Evolutionary conservation across 1,140 invertebrate species (phyloP), one percentile per base, ranked within the genome.

Genomic region (Triops cancriformis): DNA sequence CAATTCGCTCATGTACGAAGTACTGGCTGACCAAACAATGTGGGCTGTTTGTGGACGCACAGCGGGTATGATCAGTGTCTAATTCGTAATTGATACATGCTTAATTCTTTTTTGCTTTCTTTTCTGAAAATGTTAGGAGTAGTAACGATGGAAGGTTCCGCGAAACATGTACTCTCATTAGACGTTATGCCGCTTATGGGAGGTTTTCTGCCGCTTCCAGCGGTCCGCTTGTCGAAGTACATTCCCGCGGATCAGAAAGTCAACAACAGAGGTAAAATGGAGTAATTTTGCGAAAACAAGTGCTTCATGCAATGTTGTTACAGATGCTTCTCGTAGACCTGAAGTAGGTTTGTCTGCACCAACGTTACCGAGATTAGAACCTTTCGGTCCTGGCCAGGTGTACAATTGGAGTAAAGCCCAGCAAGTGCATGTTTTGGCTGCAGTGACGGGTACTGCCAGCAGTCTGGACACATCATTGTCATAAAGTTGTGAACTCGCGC

Each of bases 41-140:
- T 97, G 96, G 95, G 94, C 93, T 4, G 91, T 97, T 14, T 93
- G 93, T 83, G 94, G 94, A 64, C 88, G 92, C 79, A 94, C 93
- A 76, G 92, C 94, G 79, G 89, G 89, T 90, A 82, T 80, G 80
- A 28, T 14, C 26, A 26, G 10, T 14, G 3, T 26, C 1, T 23
- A 76, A 27, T 23, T 7, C 26, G 26, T 2, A n/a, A 18, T 73
- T 41, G n/a, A 37, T 1, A 23, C 73, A 9, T 26, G n/a, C 28
- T 28, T 7, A 23, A 42, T 72, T 23, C 26, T 42, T 26, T 73
- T 72, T 28, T 28, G 78, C 14, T 78, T 51, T 79, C 27, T 74
- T 78, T 79, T 79, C n/a, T 80, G 4, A 1, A 64, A 64, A 73
- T 82, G 86, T 5, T 80, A 92, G 94, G 93, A 74, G 92, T 96